phyloP scores from a whole-genome alignment of 2,113 vertebrate genomes.

The Muscicapa adusta region DNA sequence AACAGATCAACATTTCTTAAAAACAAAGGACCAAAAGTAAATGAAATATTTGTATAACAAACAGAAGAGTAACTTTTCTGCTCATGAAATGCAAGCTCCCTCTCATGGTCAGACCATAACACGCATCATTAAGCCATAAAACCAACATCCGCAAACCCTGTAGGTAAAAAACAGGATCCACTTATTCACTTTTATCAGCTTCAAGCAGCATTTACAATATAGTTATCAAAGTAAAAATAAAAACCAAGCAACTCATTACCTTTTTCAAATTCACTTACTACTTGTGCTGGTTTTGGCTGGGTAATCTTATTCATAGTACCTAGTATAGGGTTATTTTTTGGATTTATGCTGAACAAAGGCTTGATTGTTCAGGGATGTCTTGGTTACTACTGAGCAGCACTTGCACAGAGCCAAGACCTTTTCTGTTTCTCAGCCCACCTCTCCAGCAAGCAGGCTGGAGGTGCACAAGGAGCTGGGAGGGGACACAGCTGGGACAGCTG shows the following conservation, averaged over 20 bases:
- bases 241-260: not conserved
- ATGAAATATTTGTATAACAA: not conserved
- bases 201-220: not conserved
- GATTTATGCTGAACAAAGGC: not conserved
- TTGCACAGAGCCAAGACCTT: not conserved
- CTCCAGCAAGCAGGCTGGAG: not conserved
- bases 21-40: not conserved
- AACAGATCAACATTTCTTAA: not conserved
- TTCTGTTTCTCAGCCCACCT: not conserved
- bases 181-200: not conserved
- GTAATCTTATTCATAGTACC: not conserved
- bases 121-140: not conserved
- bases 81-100: constrained; percentile 18
- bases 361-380: not conserved
- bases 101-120: not conserved
- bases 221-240: not conserved
- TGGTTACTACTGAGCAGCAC: not conserved
- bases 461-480: not conserved
- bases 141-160: not conserved
- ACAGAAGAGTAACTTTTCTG: not conserved
- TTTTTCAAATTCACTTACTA: not conserved
- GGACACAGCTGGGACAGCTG: not conserved
- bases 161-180: not conserved
- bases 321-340: not conserved
- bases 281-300: not conserved